Evolutionary conservation across 2,888 invertebrate species (phyloP).

Genomic region (Rhamnusium bicolor): DNA sequence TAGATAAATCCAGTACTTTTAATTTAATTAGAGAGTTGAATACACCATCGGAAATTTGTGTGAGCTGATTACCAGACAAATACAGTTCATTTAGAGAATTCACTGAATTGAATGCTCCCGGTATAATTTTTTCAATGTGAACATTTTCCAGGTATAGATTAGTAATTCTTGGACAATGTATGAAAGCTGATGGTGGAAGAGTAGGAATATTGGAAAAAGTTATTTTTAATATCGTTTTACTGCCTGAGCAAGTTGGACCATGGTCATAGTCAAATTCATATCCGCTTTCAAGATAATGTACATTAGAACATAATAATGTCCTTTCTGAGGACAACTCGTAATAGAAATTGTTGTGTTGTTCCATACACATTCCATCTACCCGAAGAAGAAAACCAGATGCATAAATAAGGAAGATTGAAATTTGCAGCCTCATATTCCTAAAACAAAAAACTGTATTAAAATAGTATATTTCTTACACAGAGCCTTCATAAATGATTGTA

Average conservation of each 20-base stretch:
- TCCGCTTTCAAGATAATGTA: too few species aligned
- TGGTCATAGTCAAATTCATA: too few species aligned
- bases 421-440: too few species aligned
- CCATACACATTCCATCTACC: too few species aligned
- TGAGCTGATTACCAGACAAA: background rate
- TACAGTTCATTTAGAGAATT: conserved; percentile 1
- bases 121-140: conserved; percentile 3
- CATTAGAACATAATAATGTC: too few species aligned
- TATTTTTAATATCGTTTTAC: background rate
- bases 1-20: background rate
- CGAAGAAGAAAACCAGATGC: too few species aligned
- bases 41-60: background rate
- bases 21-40: conserved; percentile 3
- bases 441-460: too few species aligned
- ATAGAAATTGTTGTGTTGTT: too few species aligned
- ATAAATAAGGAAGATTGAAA: too few species aligned
- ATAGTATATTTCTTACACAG: too few species aligned
- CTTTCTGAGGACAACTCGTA: too few species aligned
- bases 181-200: conserved; percentile 3
- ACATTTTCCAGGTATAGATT: background rate
- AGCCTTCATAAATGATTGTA: too few species aligned
- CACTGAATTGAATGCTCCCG: conserved; percentile 7
- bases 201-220: background rate
- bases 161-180: background rate
- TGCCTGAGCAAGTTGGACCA: background rate